A percentile compares a stretch with the other conserved stretches of the same genome.
Conservation (phyloP, 1,140 invertebrate species). For the Doryteuthis pealeii region DNA sequence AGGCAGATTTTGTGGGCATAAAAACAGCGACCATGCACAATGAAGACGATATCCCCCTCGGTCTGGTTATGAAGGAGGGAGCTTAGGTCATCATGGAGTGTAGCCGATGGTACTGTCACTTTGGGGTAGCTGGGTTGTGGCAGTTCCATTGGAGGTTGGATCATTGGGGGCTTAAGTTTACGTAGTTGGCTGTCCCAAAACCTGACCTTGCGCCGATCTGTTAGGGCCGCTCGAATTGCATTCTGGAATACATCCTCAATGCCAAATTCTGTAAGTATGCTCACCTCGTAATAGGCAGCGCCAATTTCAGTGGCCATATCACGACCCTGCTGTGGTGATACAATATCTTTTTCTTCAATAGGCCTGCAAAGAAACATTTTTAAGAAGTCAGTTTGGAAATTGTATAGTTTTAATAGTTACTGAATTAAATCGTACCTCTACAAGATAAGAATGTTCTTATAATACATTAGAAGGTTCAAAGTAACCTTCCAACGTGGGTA, state of each 20-base stretch:
- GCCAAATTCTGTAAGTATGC: slow-evolving; percentile 77
- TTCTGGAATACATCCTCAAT: slow-evolving; percentile 93
- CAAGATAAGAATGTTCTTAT: too few relatives aligned
- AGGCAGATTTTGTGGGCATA: slow-evolving; percentile 78
- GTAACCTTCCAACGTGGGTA: too few relatives aligned
- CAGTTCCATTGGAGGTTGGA: slow-evolving; percentile 83
- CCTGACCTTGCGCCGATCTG: slow-evolving; percentile 81
- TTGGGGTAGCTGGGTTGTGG: slow-evolving; percentile 81
- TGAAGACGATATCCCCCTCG: slow-evolving; percentile 83
- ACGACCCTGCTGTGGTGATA: slow-evolving; percentile 90
- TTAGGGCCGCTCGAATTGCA: slow-evolving; percentile 85
- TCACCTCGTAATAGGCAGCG: slow-evolving; percentile 85
- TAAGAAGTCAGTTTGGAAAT: too few relatives aligned
- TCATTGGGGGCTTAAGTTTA: slow-evolving; percentile 83
- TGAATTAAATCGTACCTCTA: too few relatives aligned
- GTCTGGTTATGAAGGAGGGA: slow-evolving; percentile 73
- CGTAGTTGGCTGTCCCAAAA: slow-evolving; percentile 97
- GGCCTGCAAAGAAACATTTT: slow-evolving; percentile 34
- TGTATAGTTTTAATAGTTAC: too few relatives aligned
- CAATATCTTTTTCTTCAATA: slow-evolving; percentile 77
- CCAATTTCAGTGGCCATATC: slow-evolving; percentile 86
- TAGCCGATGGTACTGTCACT: slow-evolving; percentile 71
- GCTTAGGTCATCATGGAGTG: slow-evolving; percentile 77
- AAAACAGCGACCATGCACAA: slow-evolving; percentile 71
- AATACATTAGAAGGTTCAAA: too few relatives aligned